Evolutionary conservation across 2,888 invertebrate species (phyloP).

Genomic region (Cryptocephalus moraei): DNA sequence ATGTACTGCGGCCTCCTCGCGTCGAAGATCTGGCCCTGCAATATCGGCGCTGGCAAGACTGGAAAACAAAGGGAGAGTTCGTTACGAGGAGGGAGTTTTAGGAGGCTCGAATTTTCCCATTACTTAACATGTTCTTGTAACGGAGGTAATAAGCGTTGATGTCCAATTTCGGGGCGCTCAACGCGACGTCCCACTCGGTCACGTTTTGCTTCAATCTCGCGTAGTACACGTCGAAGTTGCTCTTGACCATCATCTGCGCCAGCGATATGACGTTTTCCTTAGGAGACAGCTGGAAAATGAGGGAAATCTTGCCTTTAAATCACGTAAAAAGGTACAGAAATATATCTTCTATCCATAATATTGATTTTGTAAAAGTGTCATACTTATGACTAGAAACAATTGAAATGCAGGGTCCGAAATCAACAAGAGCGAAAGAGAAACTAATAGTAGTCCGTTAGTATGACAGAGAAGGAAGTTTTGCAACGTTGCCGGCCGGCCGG

Average conservation of each 20-base stretch:
- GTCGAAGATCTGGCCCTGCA: slow-evolving; percentile 23
- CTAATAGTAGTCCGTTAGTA: too few relatives aligned
- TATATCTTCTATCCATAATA: too few relatives aligned
- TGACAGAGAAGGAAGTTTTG: too few relatives aligned
- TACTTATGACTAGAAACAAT: too few relatives aligned
- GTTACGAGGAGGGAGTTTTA: too few relatives aligned
- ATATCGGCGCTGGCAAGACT: slow-evolving; percentile 25
- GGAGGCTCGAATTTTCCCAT: background rate
- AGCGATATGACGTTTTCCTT: slow-evolving; percentile 19
- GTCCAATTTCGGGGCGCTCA: slow-evolving; percentile 11
- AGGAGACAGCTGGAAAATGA: background rate
- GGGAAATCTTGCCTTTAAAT: slow-evolving; percentile 2
- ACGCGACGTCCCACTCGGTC: slow-evolving; percentile 1
- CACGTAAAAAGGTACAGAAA: too few relatives aligned
- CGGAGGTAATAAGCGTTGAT: slow-evolving; percentile 21
- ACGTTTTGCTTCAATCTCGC: slow-evolving; percentile 8
- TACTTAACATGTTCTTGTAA: slow-evolving; percentile 15
- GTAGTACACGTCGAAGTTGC: slow-evolving; percentile 13
- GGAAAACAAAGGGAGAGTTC: background rate
- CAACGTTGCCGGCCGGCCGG: too few relatives aligned
- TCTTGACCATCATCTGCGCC: slow-evolving; percentile 10
- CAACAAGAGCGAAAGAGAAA: too few relatives aligned
- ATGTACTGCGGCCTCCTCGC: slow-evolving; percentile 23
- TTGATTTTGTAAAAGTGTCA: too few relatives aligned
- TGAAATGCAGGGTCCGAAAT: too few relatives aligned